Evolutionary conservation across 2,797 vertebrate genomes (phyloP), one percentile per base, ranked within the genome.

Genomic region (Sebastiscus tertius): DNA sequence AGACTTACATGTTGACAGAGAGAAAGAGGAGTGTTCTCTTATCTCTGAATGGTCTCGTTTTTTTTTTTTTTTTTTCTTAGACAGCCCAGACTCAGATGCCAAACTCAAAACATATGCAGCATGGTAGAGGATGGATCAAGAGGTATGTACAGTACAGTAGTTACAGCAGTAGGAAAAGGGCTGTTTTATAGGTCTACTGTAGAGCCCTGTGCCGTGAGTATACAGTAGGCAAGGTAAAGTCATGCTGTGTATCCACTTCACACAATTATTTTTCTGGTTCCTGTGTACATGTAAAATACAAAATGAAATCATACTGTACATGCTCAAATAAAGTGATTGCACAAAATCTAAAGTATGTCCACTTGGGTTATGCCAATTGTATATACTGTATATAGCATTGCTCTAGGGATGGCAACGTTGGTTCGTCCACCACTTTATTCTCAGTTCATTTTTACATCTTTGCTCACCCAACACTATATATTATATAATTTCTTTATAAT

Each of bases 1-100:
- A 91, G 87, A 90, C 92, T 90, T 87, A 89, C 91, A 94, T 91
- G 91, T 94, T 94, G 93, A 94, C 94, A 94, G 92, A 94, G 89
- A 90, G 85, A 88, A 89, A 87, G 86, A 85, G 81, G 79, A 85
- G 82, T 72, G 82, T 83, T 89, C 89, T 93, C 91, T 94, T 89
- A 92, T 94, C 89, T 92, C 83, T 82, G 85, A 91, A 91, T 86
- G 85, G 62, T 85, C 75, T 82, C 33, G 16, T 82, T 88, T 87
- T 80, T 49, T 49, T 20, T 49, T 46, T 86, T 82, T 64, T 82
- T 62, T 49, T 87, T 87, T 83, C 64, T 82, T 62, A 68, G 82
- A 92, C 89, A 90, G 86, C 85, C 62, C 27, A 60, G 75, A 90
- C 79, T 93, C 81, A 87, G 71, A 87, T 81, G 72, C 87, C 90